phyloP scores from a whole-genome alignment of 2,113 vertebrate species.

The Odontesthes bonariensis region DNA sequence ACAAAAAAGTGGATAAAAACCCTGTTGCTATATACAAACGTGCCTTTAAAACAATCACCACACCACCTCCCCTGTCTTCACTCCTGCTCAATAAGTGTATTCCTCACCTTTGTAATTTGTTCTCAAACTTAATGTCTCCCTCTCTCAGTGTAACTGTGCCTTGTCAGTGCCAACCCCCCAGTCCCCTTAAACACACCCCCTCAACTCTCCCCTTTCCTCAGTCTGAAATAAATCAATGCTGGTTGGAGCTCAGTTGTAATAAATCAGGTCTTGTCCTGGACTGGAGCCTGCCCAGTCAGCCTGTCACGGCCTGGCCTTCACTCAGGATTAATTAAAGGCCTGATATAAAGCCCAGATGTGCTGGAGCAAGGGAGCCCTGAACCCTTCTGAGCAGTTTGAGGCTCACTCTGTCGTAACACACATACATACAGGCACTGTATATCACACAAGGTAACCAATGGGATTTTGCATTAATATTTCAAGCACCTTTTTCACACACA shows the following conservation, averaged over 20 bases:
- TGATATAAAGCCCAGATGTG: slow-evolving; percentile 99
- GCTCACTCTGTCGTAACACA: slow-evolving; percentile 20
- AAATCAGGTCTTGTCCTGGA: slow-evolving; percentile 98
- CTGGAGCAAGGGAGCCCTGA: slow-evolving; percentile 86
- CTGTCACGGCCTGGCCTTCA: slow-evolving; percentile 99
- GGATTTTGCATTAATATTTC: slow-evolving; percentile 19
- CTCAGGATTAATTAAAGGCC: slow-evolving; percentile 99
- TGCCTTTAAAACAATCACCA: slow-evolving; percentile 33
- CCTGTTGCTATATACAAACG: neutral
- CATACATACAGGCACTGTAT: slow-evolving; percentile 33
- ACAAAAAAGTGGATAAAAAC: slow-evolving; percentile 8
- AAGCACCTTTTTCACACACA: slow-evolving; percentile 13
- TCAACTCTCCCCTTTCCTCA: slow-evolving; percentile 77
- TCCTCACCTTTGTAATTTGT: slow-evolving; percentile 53
- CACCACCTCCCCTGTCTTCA: slow-evolving; percentile 19
- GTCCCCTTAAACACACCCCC: slow-evolving; percentile 59
- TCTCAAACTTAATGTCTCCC: slow-evolving; percentile 34
- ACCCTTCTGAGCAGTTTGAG: slow-evolving; percentile 57
- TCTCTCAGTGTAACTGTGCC: slow-evolving; percentile 83
- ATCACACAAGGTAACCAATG: slow-evolving; percentile 30
- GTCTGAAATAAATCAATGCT: slow-evolving; percentile 98
- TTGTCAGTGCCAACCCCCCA: slow-evolving; percentile 87
- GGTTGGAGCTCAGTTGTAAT: slow-evolving; percentile 95
- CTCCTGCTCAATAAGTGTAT: slow-evolving; percentile 16
- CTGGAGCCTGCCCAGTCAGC: slow-evolving; percentile 99